Conservation (phyloP, 2,797 vertebrate species). For the Varecia variegata region DNA sequence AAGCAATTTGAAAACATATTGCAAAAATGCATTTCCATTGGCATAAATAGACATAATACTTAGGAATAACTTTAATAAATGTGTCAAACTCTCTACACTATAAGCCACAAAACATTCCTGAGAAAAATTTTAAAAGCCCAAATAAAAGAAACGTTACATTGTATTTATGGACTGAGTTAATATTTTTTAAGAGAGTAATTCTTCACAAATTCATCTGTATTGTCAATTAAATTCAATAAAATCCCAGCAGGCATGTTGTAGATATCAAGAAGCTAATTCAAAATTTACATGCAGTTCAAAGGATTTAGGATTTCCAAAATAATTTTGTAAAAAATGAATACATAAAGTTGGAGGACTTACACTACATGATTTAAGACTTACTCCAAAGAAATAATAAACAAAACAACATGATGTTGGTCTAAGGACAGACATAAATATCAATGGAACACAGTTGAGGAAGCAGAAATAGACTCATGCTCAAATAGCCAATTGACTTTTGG, state of each 20-base stretch:
- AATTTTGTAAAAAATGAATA: background rate
- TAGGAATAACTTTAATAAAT: background rate
- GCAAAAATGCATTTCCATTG: background rate
- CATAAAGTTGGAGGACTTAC: background rate
- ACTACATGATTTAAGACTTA: background rate
- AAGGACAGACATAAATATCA: background rate
- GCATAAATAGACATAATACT: background rate
- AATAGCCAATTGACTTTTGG: background rate
- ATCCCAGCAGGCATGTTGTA: background rate
- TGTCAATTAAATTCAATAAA: background rate
- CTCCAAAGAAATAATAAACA: background rate
- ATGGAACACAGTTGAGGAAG: background rate
- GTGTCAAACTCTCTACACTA: background rate
- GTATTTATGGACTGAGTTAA: background rate
- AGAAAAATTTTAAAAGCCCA: background rate
- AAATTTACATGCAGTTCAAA: background rate
- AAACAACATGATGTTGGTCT: background rate
- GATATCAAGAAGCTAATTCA: background rate
- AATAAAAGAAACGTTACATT: background rate
- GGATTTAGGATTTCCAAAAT: background rate
- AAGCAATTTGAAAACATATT: background rate
- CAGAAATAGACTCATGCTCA: background rate
- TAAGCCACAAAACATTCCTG: background rate
- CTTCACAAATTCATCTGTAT: background rate
- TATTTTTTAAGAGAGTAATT: background rate